Evolutionary conservation across 2,797 vertebrate genomes (phyloP), one percentile per base, ranked within the genome.

Genomic region (Hybognathus amarus): DNA sequence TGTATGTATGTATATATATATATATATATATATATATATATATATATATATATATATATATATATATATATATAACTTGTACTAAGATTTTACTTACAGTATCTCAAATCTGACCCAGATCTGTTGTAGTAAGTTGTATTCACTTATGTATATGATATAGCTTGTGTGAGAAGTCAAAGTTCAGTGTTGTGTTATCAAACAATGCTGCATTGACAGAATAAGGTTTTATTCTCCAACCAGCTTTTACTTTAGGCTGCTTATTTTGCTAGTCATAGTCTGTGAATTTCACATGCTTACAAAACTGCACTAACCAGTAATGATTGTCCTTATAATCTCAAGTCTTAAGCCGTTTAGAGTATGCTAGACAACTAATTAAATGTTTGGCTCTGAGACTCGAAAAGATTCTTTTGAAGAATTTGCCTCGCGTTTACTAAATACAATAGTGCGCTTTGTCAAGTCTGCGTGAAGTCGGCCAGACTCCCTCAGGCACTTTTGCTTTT

Each of bases 351-450:
- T 85, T 86, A 81, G 73, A 80, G 64, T 47, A 42, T 71, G 67
- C 59, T 38, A 64, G 59, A 63, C 71, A 77, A 77, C 71, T 66
- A 27, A 76, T 77, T 77, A 84, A 86, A 12, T 76, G 82, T 84
- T 78, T 79, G 38, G 40, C 68, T 78, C 42, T 33, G 45, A 59
- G 67, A 71, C 77, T 27, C 52, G n/a, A 38, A 69, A 80, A 79
- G 86, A 59, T 82, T 70, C 76, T 82, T 85, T 77, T 82, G 68
- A 80, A 92, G 90, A 84, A 88, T 75, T 87, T 68, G 71, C 83
- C 70, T 71, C 40, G 50, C 77, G 68, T 77, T 86, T 24, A 69
- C 79, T 66, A 84, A 85, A 87, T 70, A 88, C 87, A 85, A 83
- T 80, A 71, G 82, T 68, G 40, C 71, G 77, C 84, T 88, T 86